Percentiles rank a stretch among this genome's conserved stretches.
These are phyloP conservation scores for Helogale parvula DNA, from an alignment of 2,113 vertebrate species.

Conservation along the genomic window DNA sequence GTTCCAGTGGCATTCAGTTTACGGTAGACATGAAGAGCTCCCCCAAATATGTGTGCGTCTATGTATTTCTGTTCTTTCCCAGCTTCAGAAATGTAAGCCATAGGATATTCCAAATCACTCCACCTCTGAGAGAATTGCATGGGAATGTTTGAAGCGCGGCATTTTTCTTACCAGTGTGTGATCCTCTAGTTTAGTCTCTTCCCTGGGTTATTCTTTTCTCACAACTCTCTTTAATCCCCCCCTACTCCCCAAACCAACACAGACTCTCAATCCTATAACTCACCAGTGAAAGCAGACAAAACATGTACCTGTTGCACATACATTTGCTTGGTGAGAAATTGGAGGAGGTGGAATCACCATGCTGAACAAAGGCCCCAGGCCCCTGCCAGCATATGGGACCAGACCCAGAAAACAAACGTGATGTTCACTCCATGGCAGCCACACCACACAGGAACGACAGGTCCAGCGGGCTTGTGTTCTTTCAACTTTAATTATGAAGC, in stretches of 20 bases:
- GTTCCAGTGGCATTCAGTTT: background rate
- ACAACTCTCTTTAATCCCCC: background rate
- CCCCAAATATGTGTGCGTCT: background rate
- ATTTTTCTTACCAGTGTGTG: background rate
- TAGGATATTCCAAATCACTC: background rate
- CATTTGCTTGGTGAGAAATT: background rate
- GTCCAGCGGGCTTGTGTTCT: slow-evolving; percentile 47
- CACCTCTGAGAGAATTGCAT: background rate
- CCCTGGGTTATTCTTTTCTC: background rate
- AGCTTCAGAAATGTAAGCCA: background rate
- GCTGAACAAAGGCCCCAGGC: background rate
- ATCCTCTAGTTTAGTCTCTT: background rate
- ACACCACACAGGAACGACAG: background rate
- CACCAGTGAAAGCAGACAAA: background rate
- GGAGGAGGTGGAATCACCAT: background rate
- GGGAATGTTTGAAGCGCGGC: background rate
- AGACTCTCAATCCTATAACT: background rate
- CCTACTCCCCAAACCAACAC: background rate
- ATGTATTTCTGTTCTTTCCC: background rate
- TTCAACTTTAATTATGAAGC: slow-evolving; percentile 76
- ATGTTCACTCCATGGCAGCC: background rate
- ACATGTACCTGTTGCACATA: background rate
- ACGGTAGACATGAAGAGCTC: slow-evolving; percentile 6
- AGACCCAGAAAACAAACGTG: slow-evolving; percentile 48
- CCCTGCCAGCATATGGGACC: slow-evolving; percentile 38